Evolutionary conservation across 2,888 invertebrate genomes (phyloP), one percentile per base, ranked within the genome.

Genomic region (Tridacna gigas): DNA sequence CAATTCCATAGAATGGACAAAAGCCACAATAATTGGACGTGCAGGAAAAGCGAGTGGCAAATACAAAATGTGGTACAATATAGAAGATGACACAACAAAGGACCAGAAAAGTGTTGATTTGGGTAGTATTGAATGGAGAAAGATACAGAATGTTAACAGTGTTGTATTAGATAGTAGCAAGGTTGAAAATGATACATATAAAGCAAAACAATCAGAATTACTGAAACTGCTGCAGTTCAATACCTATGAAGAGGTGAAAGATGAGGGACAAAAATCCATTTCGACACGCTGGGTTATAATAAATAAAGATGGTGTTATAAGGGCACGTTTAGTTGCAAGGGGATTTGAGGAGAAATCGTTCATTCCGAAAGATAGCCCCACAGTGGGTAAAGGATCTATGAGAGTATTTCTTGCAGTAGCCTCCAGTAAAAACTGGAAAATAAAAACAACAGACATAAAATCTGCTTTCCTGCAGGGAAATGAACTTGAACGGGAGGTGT

Each of bases 401-500:
- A 85, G 79, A 78, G 71, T 82, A 20, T 77, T 85, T 75, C 69
- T 86, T 9, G 45, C 82, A 22, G 7, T 83, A 56, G 80, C 77
- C 0, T 66, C 84, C 0, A 69, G 26, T n/a, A 76, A 13, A 22
- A 47, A 74, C 0, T 89, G 88, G 89, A 71, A 20, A 11, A 65
- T 84, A 13, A 88, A 89, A 81, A 9, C 56, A 5, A 56, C 56
- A 82, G 87, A 88, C 73, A 88, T 89, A 56, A 89, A 86, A 67
- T 83, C 86, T 9, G 86, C 86, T 48, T 89, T 89, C 79, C 76
- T 88, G 9, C 83, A 89, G 48, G 88, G 89, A 45, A 78, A 84
- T 71, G 69, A 83, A 28, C 69, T 89, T 13, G 69, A 81, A 15
- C 25, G 81, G 4, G 83, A 89, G 25, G 79, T 88, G 12, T 89